These are phyloP conservation scores for Stegophylla sp. DNA, from an alignment of 2,888 invertebrate species.

Conservation along the genomic window DNA sequence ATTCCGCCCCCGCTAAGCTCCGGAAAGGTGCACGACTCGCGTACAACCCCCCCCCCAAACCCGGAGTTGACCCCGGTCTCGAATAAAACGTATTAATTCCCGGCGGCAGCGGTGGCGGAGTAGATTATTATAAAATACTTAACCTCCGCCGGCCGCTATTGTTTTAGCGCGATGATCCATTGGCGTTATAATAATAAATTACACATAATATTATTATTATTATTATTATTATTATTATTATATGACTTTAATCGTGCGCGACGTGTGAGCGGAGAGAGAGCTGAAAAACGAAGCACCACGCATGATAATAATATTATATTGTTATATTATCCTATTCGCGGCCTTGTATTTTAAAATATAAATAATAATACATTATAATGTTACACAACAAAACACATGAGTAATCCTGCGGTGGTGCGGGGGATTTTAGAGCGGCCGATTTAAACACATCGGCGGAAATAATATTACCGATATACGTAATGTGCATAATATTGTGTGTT, in stretches of 20 bases:
- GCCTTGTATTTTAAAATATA: not conserved
- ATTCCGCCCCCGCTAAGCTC: too few relatives aligned
- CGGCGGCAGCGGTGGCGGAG: too few relatives aligned
- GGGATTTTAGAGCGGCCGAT: conserved; percentile 44
- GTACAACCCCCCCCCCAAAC: too few relatives aligned
- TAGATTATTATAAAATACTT: too few relatives aligned
- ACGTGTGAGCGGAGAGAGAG: not conserved
- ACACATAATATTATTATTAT: too few relatives aligned
- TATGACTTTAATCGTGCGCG: not conserved
- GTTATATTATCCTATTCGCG: conserved; percentile 1
- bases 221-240: too few relatives aligned
- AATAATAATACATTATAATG: conserved; percentile 8
- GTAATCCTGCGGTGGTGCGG: conserved; percentile 7
- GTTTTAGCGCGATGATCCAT: not conserved
- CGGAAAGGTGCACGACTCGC: too few relatives aligned
- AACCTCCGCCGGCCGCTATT: too few relatives aligned
- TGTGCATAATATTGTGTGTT: too few relatives aligned
- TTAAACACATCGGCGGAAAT: conserved; percentile 52
- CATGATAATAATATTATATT: conserved; percentile 3
- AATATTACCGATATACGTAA: conserved; percentile 31
- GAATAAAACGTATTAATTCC: too few relatives aligned
- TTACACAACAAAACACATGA: conserved; percentile 25
- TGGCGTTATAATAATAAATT: not conserved
- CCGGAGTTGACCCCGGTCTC: too few relatives aligned
- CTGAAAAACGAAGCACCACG: too few relatives aligned